Conservation (phyloP, 2,113 vertebrate species). For the Atrichornis clamosus region DNA sequence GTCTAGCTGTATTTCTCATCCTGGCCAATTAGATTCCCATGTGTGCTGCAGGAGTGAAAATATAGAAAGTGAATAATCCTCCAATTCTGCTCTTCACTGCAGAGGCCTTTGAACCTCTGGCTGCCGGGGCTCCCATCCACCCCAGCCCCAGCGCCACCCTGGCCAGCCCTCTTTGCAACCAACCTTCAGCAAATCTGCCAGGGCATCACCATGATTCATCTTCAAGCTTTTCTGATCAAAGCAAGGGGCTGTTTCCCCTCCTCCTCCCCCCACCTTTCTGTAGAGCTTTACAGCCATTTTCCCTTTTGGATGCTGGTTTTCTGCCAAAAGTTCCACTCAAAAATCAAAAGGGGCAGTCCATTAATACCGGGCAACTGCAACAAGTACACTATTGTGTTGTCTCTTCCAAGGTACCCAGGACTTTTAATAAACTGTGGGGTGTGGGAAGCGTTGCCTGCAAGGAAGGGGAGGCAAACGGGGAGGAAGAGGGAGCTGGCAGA, state of each 20-base stretch:
- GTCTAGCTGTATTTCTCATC: conserved; percentile 71
- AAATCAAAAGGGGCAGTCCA: conserved; percentile 65
- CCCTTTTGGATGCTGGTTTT: conserved; percentile 45
- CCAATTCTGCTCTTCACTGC: conserved; percentile 38
- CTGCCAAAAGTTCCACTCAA: conserved; percentile 61
- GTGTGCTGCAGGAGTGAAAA: conserved; percentile 74
- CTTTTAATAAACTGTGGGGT: conserved; percentile 15
- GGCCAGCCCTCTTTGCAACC: neutral
- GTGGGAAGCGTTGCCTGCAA: neutral
- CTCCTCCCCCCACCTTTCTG: neutral
- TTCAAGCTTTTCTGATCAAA: conserved; percentile 68
- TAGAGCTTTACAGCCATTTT: conserved; percentile 20
- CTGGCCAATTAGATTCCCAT: conserved; percentile 74
- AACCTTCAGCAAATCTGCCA: conserved; percentile 38
- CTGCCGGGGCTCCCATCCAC: neutral
- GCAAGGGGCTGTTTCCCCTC: neutral
- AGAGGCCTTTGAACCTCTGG: conserved; percentile 67
- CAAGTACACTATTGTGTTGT: conserved; percentile 62
- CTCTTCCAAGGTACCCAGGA: conserved; percentile 17
- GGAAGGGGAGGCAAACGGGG: neutral
- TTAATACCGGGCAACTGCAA: conserved; percentile 61
- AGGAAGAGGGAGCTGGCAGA: neutral
- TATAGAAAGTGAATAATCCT: conserved; percentile 75
- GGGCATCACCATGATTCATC: conserved; percentile 46
- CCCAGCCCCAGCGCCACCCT: neutral